Base-by-base conservation (phyloP, 2,888 invertebrate species). In the Arge pagana region DNA sequence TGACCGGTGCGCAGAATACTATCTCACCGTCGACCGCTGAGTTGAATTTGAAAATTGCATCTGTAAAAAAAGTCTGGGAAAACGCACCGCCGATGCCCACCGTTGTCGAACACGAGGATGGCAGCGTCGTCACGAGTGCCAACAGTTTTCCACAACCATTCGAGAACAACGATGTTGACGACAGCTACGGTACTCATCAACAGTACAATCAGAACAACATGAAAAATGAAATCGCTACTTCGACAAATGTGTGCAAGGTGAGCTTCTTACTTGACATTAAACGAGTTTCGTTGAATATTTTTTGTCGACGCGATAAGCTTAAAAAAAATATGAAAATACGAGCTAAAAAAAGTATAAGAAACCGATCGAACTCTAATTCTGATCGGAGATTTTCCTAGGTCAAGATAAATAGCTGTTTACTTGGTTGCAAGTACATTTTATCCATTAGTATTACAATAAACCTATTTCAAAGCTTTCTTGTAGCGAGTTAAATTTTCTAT, bases 41-140 rank as follows among this genome's bases (percentile, higher is more conserved):
- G 77, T 84, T 96, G 61, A 93, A 93, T 79, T 85, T 92, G 79
- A 96, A 96, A 80, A 95, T 96, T 64, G 93, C 93, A 28, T 92
- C 93, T 58, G 95, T 95, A 36, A 96, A 96, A 77, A 92, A 90
- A 64, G 83, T 84, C 11, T 92, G 91, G 91, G 91, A 92, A 68
- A 83, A 75, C 58, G 79, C 79, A 2, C 79, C 82, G 8, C 78
- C 82, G 3, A 87, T 86, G 86, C 85, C 86, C 11, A 84, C 86
- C 1, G 86, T 85, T 13, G 83, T 83, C 15, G 87, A 87, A 66
- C 82, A 82, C 60, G 76, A 78, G 39, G 78, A 83, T 71, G 64
- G 79, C 64, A 78, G 81, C 72, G 78, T 85, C 72, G 76, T 76
- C 75, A 65, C 65, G 26, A 65, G 67, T 28, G 63, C 74, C 11